Evolutionary conservation across 2,797 vertebrate species (phyloP).

Genomic region (Crypturellus tataupa): DNA sequence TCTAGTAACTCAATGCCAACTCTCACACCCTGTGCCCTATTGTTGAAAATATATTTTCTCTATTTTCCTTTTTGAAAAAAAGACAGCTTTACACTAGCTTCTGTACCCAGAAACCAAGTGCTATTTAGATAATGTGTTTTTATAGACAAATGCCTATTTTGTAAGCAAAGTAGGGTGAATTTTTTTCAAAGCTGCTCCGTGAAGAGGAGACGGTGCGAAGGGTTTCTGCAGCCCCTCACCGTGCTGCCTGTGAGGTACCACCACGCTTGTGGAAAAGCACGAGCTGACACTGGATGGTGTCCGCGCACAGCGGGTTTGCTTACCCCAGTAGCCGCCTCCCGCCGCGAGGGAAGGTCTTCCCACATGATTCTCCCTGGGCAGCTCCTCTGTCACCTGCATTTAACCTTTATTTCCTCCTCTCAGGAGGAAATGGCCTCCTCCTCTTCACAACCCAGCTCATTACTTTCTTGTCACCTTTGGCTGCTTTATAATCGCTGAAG

Average conservation of each 20-base stretch:
- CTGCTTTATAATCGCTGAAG: background rate
- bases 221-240: background rate
- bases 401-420: background rate
- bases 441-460: background rate
- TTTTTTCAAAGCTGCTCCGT: background rate
- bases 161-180: rapidly evolving
- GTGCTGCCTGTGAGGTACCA: background rate
- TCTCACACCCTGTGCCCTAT: background rate
- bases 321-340: too few species aligned
- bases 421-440: rapidly evolving
- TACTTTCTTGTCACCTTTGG: background rate
- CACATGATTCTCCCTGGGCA: background rate
- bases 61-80: background rate
- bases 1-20: background rate
- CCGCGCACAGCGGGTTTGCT: background rate
- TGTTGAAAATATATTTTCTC: background rate
- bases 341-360: background rate
- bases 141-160: background rate
- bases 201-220: background rate
- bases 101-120: background rate
- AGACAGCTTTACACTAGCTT: background rate
- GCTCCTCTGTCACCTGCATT: background rate
- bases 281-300: background rate
- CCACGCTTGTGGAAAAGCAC: background rate
- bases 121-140: background rate